Percentiles rank a stretch among this genome's conserved stretches.
These are phyloP conservation scores for Penelope pileata DNA, from an alignment of 2,113 vertebrate species.

Conservation along the genomic window DNA sequence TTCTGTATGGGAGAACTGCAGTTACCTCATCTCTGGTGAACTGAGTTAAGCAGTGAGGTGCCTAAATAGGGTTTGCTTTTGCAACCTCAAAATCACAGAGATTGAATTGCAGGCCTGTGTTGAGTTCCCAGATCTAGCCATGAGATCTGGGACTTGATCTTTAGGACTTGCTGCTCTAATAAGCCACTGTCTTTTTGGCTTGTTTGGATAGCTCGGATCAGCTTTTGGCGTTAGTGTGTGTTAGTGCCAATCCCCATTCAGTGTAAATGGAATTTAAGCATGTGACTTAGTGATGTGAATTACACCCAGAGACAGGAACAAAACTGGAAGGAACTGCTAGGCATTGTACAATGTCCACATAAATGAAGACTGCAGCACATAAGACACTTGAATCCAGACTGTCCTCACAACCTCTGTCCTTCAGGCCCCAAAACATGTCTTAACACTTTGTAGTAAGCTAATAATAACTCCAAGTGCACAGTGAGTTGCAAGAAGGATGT, in stretches of 20 bases:
- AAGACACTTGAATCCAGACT: not conserved
- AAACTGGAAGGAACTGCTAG: not conserved
- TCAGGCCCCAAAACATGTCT: not conserved
- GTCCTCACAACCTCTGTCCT: not conserved
- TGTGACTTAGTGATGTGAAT: rapidly evolving
- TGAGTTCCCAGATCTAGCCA: not conserved
- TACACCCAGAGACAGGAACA: not conserved
- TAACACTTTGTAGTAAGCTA: not conserved
- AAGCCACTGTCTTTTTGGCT: not conserved
- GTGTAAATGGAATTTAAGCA: not conserved
- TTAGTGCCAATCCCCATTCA: not conserved
- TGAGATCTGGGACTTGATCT: not conserved
- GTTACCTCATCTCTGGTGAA: not conserved
- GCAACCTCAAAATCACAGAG: not conserved
- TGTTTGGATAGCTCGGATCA: not conserved
- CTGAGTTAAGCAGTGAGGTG: not conserved
- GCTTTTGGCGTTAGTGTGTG: not conserved
- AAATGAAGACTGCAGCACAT: not conserved
- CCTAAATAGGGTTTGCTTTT: not conserved
- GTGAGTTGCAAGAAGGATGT: not conserved
- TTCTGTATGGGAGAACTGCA: not conserved
- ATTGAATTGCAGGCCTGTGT: not conserved
- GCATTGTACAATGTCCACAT: rapidly evolving
- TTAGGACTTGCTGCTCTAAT: rapidly evolving
- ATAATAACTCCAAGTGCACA: not conserved